These are phyloP conservation scores for Allacma fusca DNA, from an alignment of 2,888 invertebrate species.

Conservation along the genomic window DNA sequence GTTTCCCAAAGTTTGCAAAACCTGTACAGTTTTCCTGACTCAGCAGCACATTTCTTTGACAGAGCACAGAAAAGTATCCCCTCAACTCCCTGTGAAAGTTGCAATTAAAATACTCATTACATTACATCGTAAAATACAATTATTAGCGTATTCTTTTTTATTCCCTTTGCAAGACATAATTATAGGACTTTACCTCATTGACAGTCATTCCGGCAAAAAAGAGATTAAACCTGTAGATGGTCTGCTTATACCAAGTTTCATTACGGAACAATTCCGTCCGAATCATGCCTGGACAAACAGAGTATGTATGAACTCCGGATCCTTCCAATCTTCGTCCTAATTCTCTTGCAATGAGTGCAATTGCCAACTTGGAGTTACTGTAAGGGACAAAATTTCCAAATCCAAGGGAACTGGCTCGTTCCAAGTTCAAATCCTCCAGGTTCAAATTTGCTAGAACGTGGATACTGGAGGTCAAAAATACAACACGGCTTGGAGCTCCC, in stretches of 20 bases:
- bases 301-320: constrained; percentile 59
- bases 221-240: constrained; percentile 39
- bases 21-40: constrained; percentile 66
- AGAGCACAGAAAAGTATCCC: constrained; percentile 64
- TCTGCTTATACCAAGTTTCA: constrained; percentile 43
- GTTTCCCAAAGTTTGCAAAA: constrained; percentile 63
- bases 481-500: constrained; percentile 60
- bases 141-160: no score
- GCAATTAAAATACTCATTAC: no score
- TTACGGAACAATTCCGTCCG: constrained; percentile 63
- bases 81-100: constrained; percentile 64
- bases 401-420: constrained; percentile 47
- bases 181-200: constrained; percentile 51
- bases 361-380: constrained; percentile 63
- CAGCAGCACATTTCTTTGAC: constrained; percentile 63
- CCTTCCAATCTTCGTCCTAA: constrained; percentile 58
- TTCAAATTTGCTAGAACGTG: constrained; percentile 61
- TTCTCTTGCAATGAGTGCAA: constrained; percentile 61
- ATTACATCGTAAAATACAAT: no score
- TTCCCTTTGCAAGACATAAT: no score
- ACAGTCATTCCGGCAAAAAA: constrained; percentile 46
- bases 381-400: constrained; percentile 59
- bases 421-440: constrained; percentile 59
- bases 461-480: constrained; percentile 62
- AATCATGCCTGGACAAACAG: constrained; percentile 63